Percentiles rank a stretch among this genome's conserved stretches.
phyloP scores from a whole-genome alignment of 2,113 vertebrate species.

The Dromaius novaehollandiae region DNA sequence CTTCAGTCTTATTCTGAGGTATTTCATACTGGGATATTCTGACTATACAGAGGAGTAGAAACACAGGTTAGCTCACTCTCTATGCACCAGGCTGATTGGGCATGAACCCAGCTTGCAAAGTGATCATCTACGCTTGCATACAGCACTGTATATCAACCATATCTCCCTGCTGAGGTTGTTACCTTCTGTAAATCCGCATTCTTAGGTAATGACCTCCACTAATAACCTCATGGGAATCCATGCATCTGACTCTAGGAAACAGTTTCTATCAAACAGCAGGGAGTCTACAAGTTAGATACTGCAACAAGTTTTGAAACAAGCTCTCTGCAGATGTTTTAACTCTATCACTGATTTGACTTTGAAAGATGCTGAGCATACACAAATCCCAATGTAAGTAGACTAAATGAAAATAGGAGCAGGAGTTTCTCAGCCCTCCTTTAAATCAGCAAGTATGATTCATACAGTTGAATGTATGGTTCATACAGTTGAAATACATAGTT shows the following conservation, averaged over 20 bases:
- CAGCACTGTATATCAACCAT: background rate
- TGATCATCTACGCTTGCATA: background rate
- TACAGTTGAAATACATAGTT: background rate
- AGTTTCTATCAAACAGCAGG: background rate
- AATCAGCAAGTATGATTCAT: background rate
- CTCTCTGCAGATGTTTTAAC: background rate
- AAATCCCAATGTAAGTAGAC: background rate
- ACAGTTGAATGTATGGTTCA: background rate
- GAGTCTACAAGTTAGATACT: background rate
- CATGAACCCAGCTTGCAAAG: background rate
- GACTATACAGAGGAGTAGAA: background rate
- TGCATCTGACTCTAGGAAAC: background rate
- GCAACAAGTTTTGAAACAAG: background rate
- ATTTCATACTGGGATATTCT: background rate
- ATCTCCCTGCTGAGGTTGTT: background rate
- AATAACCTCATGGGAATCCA: rapidly evolving
- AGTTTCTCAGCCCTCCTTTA: background rate
- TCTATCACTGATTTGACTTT: background rate
- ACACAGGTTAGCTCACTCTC: background rate
- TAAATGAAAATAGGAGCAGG: background rate
- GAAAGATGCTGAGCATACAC: background rate
- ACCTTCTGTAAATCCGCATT: background rate
- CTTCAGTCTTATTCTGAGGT: background rate
- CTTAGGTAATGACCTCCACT: background rate
- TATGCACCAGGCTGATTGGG: rapidly evolving